A percentile compares a stretch with the other conserved stretches of the same genome.
phyloP scores from a whole-genome alignment of 64 coral and sea anemone species.

The Dendronephthya gigantea region DNA sequence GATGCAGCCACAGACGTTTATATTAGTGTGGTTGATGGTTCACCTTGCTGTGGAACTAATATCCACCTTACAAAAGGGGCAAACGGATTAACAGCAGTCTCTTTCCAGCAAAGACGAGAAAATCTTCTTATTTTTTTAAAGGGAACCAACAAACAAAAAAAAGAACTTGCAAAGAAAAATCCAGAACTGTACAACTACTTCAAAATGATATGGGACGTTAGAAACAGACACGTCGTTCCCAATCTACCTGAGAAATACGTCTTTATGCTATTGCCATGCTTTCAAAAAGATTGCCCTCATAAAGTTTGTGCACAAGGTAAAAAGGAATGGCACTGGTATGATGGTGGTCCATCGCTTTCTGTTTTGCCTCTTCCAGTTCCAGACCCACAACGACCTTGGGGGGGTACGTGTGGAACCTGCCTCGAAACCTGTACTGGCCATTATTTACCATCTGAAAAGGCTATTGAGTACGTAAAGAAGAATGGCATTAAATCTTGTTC shows the following conservation, averaged over 20 bases:
- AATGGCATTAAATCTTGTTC: slow-evolving; percentile 26
- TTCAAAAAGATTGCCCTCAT: not conserved
- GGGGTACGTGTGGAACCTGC: slow-evolving; percentile 14
- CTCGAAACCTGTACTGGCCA: slow-evolving; percentile 13
- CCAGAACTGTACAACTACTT: slow-evolving; percentile 34
- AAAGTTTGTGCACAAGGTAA: not conserved
- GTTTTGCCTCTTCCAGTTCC: not conserved
- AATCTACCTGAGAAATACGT: slow-evolving; percentile 28
- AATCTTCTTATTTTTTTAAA: slow-evolving; percentile 30
- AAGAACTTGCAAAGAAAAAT: slow-evolving; percentile 16
- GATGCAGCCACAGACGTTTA: slow-evolving; percentile 25
- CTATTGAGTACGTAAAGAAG: not conserved
- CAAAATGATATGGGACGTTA: slow-evolving; percentile 27
- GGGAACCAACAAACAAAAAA: slow-evolving; percentile 36
- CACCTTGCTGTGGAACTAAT: slow-evolving; percentile 37
- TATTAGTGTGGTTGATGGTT: slow-evolving; percentile 23
- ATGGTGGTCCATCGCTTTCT: not conserved
- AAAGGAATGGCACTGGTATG: not conserved
- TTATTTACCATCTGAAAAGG: slow-evolving; percentile 26
- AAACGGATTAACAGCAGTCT: not conserved
- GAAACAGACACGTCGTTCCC: slow-evolving; percentile 6
- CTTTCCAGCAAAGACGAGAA: not conserved
- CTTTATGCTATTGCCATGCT: slow-evolving; percentile 40
- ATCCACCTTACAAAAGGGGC: slow-evolving; percentile 32
- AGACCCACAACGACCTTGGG: not conserved